These are phyloP conservation scores for Stenodera caucasica DNA, from an alignment of 2,888 invertebrate species.

Conservation along the genomic window DNA sequence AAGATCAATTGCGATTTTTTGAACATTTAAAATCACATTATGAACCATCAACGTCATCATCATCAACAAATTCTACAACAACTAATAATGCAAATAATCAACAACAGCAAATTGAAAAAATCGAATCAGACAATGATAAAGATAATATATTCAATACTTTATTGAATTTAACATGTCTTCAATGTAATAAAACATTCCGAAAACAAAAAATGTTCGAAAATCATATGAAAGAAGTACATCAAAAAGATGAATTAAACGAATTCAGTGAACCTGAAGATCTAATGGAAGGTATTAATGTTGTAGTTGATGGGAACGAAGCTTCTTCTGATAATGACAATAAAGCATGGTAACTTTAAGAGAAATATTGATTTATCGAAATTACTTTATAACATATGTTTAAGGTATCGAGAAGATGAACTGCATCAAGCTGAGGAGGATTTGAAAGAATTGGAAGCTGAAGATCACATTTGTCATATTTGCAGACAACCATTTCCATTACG, in stretches of 20 bases:
- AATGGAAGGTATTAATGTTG: constrained; percentile 81
- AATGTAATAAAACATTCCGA: constrained; percentile 62
- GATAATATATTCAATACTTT: constrained; percentile 44
- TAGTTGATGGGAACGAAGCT: constrained; percentile 63
- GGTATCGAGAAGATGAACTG: constrained; percentile 55
- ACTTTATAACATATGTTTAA: constrained; percentile 9
- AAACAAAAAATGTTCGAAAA: constrained; percentile 66
- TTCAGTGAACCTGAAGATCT: constrained; percentile 86
- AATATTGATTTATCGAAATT: not conserved
- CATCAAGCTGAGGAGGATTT: constrained; percentile 56
- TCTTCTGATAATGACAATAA: constrained; percentile 44
- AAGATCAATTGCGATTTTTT: constrained; percentile 80
- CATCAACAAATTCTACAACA: constrained; percentile 9
- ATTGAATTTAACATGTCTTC: constrained; percentile 50
- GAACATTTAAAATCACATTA: constrained; percentile 83
- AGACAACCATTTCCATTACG: constrained; percentile 53
- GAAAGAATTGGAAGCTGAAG: constrained; percentile 54
- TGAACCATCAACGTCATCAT: constrained; percentile 58
- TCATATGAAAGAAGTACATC: constrained; percentile 64
- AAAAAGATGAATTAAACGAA: constrained; percentile 64
- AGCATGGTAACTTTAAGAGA: constrained; percentile 40
- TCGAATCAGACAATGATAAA: constrained; percentile 15
- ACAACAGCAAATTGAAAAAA: constrained; percentile 13
- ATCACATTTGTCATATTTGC: constrained; percentile 53
- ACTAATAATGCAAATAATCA: not conserved